A percentile compares a stretch with the other conserved stretches of the same genome.
phyloP scores from a whole-genome alignment of 2,797 vertebrate species.

The Anguilla anguilla region DNA sequence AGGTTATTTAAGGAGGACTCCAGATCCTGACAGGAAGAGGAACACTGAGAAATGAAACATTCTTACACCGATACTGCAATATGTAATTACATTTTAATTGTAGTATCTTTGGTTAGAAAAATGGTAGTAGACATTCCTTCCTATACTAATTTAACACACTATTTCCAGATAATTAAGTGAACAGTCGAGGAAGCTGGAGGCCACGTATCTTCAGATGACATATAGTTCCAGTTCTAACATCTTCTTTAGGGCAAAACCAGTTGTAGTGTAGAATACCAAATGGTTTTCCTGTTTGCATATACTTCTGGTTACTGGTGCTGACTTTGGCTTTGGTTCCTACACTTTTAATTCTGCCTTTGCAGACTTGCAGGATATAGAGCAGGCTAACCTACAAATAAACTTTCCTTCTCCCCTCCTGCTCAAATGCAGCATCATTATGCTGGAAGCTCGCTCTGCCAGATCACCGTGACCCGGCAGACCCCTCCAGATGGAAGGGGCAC shows the following conservation, averaged over 20 bases:
- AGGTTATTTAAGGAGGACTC: constrained; percentile 5
- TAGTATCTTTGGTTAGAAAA: not conserved
- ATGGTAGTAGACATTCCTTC: not conserved
- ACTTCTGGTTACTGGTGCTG: not conserved
- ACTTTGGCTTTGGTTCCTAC: not conserved
- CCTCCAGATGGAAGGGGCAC: constrained; percentile 62
- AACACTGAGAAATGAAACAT: not conserved
- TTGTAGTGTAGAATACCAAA: not conserved
- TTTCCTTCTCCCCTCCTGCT: constrained; percentile 59
- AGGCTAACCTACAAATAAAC: not conserved
- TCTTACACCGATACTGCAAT: not conserved
- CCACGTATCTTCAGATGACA: not conserved
- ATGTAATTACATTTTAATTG: constrained; percentile 8
- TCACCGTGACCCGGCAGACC: constrained; percentile 67
- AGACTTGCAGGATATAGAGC: not conserved
- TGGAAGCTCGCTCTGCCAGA: constrained; percentile 68
- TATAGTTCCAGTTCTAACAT: not conserved
- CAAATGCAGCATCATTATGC: constrained; percentile 67
- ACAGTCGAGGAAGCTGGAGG: not conserved
- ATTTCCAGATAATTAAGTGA: not conserved
- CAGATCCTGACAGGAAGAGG: not conserved
- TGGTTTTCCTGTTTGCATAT: not conserved
- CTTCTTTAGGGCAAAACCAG: not conserved
- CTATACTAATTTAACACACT: not conserved
- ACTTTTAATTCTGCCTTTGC: not conserved